Evolutionary conservation across 2,888 invertebrate genomes (phyloP).

Genomic region (Pachydiplax longipennis): DNA sequence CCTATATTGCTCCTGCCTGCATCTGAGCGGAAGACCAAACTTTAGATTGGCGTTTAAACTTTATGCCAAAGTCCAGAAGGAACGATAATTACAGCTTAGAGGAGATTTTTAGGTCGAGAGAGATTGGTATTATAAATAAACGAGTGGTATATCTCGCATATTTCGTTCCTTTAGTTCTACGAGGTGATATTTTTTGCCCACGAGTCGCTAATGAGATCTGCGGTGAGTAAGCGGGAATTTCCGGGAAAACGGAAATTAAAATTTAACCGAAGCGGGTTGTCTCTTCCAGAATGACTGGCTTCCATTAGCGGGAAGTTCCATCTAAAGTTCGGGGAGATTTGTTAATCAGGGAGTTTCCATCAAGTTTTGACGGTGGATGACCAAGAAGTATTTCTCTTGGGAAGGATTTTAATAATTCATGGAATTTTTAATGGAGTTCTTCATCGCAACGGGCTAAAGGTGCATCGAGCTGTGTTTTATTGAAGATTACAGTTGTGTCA

Average conservation of each 20-base stretch:
- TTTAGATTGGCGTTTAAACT: slow-evolving; percentile 41
- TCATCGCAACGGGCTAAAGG: too few species aligned
- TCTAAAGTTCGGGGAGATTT: neutral
- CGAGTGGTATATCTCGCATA: neutral
- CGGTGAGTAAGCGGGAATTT: neutral
- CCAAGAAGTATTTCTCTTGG: too few species aligned
- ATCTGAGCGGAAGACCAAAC: slow-evolving; percentile 27
- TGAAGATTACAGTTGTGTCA: too few species aligned
- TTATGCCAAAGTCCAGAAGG: slow-evolving; percentile 13
- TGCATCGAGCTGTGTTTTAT: too few species aligned
- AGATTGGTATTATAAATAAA: slow-evolving; percentile 15
- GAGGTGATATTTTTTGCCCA: neutral
- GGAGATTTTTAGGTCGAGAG: neutral
- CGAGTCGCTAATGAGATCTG: neutral
- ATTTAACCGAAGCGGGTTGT: neutral
- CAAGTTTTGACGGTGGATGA: too few species aligned
- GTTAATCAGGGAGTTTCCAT: neutral
- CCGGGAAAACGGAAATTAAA: neutral
- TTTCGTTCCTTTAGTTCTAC: neutral
- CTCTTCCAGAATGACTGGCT: neutral
- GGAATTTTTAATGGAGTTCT: too few species aligned
- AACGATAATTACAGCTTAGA: slow-evolving; percentile 28
- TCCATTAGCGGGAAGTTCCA: neutral
- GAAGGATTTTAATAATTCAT: too few species aligned
- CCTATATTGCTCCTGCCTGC: slow-evolving; percentile 6